Base-by-base conservation (phyloP, 2,113 vertebrate genomes). In the Hemibagrus wyckioides region DNA sequence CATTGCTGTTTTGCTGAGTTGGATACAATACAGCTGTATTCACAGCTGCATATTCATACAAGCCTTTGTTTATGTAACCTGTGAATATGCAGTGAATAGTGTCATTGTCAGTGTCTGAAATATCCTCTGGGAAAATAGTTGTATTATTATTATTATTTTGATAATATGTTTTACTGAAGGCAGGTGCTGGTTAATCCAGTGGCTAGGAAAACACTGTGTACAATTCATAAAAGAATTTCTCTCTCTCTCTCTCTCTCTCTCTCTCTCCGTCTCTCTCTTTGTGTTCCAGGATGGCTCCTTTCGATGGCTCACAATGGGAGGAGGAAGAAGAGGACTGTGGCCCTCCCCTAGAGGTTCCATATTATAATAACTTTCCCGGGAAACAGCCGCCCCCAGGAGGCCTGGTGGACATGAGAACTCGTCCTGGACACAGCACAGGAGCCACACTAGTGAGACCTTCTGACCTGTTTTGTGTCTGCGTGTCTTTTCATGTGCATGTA, bases 281-380 rank as follows among this genome's bases (percentile, higher is more conserved):
- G n/a, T 39, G 52, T 85, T 6, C 6, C 90, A 99, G 98, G 93
- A 99, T 99, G 98, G 96, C 98, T 17, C 98, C 97, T 0, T 99
- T 99, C 7, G 98, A 99, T 61, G 97, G 97, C 88, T 99, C 98
- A 4, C 98, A 98, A 1, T 99, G 98, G 98, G 98, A 99, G 83
- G 97, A 99, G 89, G 95, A 96, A 89, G 97, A 97, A 19, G 97
- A 97, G 13, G 97, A 97, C 81, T 91, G 95, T 39, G 94, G 95
- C 67, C 96, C 97, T 1, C 93, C 96, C 6, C 91, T 95, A 0
- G 98, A 99, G 3, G 98, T 99, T 87, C 97, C 98, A 2, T 99
- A 99, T 92, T 99, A 99, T 91, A 99, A 99, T 6, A 97, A 99
- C 89, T 99, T 99, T 89, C 98, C 98, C 0, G 97, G 97, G 73